Conservation (phyloP, 2,888 invertebrate genomes). For the Adelognathus sp. region DNA sequence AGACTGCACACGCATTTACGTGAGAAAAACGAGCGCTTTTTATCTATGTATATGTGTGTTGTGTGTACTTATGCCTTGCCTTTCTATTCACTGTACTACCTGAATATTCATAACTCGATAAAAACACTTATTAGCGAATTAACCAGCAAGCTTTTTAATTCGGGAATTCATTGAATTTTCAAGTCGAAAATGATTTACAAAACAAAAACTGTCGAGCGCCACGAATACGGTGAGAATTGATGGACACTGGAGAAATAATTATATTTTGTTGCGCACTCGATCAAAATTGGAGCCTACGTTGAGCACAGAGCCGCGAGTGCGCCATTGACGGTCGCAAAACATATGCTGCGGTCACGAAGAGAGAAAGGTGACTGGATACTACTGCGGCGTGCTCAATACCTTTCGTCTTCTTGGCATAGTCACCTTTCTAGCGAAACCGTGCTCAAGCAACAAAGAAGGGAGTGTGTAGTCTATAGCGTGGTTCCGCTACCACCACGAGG, state of each 20-base stretch:
- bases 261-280: neutral
- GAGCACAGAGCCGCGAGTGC: constrained; percentile 57
- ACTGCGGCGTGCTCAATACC: constrained; percentile 76
- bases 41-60: neutral
- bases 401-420: constrained; percentile 77
- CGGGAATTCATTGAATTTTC: neutral
- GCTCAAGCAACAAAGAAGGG: constrained; percentile 71
- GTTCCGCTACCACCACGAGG: constrained; percentile 48
- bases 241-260: neutral
- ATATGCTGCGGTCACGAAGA: constrained; percentile 80
- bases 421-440: constrained; percentile 77
- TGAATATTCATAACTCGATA: constrained; percentile 7
- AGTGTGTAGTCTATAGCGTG: constrained; percentile 60
- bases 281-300: constrained; percentile 18
- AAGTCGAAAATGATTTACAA: neutral
- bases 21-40: constrained; percentile 10
- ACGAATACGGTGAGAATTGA: neutral
- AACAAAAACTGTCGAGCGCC: neutral
- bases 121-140: neutral
- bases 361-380: constrained; percentile 79
- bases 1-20: constrained; percentile 18
- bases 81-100: constrained; percentile 33
- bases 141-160: neutral
- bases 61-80: neutral
- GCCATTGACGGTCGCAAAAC: constrained; percentile 73